Evolutionary conservation across 2,797 vertebrate genomes (phyloP).

Genomic region (Coluber constrictor): DNA sequence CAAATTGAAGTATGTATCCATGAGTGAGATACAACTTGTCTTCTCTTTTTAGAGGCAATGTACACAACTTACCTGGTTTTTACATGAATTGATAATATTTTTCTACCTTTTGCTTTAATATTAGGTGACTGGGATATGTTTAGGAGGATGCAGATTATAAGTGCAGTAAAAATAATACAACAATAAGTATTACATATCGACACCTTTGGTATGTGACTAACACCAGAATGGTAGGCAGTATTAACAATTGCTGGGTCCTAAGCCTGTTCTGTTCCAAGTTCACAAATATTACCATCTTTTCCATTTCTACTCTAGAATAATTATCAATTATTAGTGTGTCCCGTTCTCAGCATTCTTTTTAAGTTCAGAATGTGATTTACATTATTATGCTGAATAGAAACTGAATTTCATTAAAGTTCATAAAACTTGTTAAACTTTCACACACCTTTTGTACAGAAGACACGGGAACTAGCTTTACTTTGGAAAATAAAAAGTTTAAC

Average conservation of each 20-base stretch:
- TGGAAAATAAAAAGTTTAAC: background rate
- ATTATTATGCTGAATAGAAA: background rate
- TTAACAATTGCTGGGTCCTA: background rate
- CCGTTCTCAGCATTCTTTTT: background rate
- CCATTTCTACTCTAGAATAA: background rate
- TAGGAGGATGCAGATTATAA: background rate
- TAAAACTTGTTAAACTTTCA: background rate
- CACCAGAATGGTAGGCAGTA: background rate
- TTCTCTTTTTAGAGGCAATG: background rate
- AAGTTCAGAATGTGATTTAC: background rate
- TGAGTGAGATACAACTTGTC: background rate
- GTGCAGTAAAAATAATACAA: background rate
- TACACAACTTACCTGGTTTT: background rate
- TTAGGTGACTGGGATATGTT: background rate
- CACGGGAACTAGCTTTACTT: background rate
- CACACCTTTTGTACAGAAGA: background rate
- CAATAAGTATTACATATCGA: background rate
- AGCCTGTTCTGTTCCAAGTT: background rate
- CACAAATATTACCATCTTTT: background rate
- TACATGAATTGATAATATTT: background rate
- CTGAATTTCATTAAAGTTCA: background rate
- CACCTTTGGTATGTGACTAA: background rate
- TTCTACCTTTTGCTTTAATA: background rate
- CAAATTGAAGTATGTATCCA: background rate
- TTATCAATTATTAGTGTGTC: background rate